Evolutionary conservation across 1,140 invertebrate species (phyloP).

Genomic region (Akabosia matsudoensis): DNA sequence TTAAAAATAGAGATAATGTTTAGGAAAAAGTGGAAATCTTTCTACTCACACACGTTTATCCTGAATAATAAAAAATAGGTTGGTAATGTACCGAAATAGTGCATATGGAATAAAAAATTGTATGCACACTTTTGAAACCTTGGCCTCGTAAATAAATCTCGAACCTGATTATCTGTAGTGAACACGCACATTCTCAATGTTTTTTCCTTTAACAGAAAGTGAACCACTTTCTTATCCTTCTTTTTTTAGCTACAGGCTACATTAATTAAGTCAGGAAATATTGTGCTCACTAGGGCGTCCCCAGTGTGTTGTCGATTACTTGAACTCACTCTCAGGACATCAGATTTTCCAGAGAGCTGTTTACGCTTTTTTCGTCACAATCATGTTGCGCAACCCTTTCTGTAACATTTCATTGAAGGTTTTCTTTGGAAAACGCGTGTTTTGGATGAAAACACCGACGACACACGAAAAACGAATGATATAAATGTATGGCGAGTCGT

Average conservation of each 20-base stretch:
- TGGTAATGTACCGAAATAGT: no score
- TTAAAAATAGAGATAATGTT: neutral
- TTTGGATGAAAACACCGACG: neutral
- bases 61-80: no score
- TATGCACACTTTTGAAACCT: no score
- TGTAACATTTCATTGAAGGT: neutral
- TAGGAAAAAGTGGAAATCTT: conserved; percentile 40
- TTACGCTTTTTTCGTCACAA: conserved; percentile 6
- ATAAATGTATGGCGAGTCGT: neutral
- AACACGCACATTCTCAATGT: no score
- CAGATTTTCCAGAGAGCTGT: neutral
- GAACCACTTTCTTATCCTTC: conserved; percentile 6
- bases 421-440: conserved; percentile 10
- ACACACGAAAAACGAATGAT: neutral
- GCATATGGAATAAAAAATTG: no score
- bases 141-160: no score
- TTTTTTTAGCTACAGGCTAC: conserved; percentile 33
- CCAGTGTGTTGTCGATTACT: conserved; percentile 15
- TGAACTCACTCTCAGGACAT: neutral
- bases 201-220: neutral
- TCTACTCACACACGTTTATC: no score
- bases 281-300: conserved; percentile 35
- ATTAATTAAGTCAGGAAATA: conserved; percentile 42
- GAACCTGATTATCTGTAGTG: no score
- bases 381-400: conserved; percentile 10